phyloP scores from a whole-genome alignment of 2,888 invertebrate genomes.

The Megalurothrips usitatus region DNA sequence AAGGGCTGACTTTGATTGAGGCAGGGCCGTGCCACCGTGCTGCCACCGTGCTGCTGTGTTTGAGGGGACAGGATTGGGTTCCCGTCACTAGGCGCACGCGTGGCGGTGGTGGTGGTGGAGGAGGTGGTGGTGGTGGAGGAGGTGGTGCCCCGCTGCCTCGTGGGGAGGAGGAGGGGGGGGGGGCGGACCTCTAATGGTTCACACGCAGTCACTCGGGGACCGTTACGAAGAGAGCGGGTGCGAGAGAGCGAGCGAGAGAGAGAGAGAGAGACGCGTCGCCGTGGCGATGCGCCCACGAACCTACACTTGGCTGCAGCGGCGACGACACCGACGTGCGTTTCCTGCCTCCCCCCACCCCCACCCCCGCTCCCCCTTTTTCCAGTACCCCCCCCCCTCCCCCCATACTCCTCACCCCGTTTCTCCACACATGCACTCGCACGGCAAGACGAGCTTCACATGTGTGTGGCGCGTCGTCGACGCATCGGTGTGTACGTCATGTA shows the following conservation, averaged over 20 bases:
- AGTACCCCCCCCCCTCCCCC: background rate
- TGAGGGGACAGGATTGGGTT: too few species aligned
- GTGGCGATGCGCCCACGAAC: too few species aligned
- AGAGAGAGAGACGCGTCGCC: background rate
- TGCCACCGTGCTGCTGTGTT: too few species aligned
- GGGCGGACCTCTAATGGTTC: background rate
- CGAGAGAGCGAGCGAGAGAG: background rate
- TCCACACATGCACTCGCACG: background rate
- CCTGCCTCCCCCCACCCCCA: background rate
- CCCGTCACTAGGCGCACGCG: too few species aligned
- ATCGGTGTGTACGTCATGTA: too few species aligned
- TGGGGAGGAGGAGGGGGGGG: too few species aligned
- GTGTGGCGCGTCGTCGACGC: too few species aligned
- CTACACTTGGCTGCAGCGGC: too few species aligned
- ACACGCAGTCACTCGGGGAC: conserved; percentile 15
- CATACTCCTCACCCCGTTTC: background rate
- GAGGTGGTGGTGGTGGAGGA: background rate
- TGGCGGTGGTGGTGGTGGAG: background rate
- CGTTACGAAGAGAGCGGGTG: background rate
- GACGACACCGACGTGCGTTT: background rate
- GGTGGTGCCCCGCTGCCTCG: background rate
- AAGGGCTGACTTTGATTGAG: background rate
- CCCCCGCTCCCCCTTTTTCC: background rate
- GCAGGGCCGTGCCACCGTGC: too few species aligned
- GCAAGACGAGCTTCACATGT: too few species aligned